These are phyloP conservation scores for Campylomormyrus tamandua DNA, from an alignment of 2,113 vertebrate species.

Conservation along the genomic window DNA sequence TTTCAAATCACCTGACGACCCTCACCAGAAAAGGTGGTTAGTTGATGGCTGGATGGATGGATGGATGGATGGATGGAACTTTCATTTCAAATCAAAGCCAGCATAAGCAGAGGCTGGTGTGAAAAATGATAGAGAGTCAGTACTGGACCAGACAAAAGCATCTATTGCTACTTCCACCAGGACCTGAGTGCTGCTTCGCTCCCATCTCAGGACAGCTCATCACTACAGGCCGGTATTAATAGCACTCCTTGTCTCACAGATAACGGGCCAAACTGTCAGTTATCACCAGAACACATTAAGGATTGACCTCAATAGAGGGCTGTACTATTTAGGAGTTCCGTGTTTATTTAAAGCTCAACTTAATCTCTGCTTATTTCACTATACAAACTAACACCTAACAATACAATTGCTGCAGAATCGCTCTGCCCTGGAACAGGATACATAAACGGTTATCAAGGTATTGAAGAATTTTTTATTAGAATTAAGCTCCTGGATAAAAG, in stretches of 20 bases:
- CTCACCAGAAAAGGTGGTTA: background rate
- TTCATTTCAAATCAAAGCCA: background rate
- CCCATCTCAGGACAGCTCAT: background rate
- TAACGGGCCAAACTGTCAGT: constrained; percentile 6
- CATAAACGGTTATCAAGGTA: background rate
- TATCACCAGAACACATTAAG: constrained; percentile 4
- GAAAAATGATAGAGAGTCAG: background rate
- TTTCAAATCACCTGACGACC: background rate
- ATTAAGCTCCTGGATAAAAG: background rate
- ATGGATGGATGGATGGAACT: background rate
- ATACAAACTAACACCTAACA: background rate
- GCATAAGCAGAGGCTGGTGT: background rate
- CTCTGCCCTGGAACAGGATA: background rate
- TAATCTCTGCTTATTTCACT: background rate
- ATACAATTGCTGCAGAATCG: background rate
- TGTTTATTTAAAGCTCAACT: background rate
- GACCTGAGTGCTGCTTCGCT: too few species aligned
- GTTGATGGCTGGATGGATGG: background rate
- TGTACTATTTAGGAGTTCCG: background rate
- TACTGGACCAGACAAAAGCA: background rate
- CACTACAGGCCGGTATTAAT: background rate
- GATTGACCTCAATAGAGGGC: constrained; percentile 1
- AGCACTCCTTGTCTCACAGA: constrained; percentile 5
- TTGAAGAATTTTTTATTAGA: background rate
- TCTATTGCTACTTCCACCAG: background rate